phyloP scores from a whole-genome alignment of 2,113 vertebrate species.

The Haplotaxodon microlepis region DNA sequence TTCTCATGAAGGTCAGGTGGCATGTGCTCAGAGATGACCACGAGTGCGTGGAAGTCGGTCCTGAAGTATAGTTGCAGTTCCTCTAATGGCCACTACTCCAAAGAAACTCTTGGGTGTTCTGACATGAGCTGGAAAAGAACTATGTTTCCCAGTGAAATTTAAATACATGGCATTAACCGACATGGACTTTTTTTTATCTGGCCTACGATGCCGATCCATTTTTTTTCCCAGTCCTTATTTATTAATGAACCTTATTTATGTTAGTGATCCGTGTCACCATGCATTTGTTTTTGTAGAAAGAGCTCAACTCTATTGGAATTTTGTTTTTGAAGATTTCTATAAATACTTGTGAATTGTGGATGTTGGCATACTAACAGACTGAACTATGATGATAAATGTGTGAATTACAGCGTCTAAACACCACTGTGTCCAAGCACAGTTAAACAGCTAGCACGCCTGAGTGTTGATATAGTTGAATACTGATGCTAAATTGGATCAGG shows the following conservation, averaged over 20 bases:
- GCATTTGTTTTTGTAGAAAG: not conserved
- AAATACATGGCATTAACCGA: not conserved
- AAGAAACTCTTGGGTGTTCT: not conserved
- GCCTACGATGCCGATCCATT: not conserved
- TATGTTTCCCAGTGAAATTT: not conserved
- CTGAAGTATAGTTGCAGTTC: not conserved
- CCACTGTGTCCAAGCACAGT: not conserved
- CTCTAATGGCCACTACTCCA: not conserved
- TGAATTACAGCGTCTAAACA: not conserved
- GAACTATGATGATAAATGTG: not conserved
- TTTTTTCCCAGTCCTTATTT: not conserved
- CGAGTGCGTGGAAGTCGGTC: rapidly evolving
- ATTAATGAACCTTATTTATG: not conserved
- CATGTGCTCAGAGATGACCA: not conserved
- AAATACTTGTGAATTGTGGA: not conserved
- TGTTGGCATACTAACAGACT: not conserved
- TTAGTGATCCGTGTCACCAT: not conserved
- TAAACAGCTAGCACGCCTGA: not conserved
- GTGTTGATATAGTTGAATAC: not conserved
- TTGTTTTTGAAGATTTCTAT: not conserved
- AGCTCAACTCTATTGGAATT: not conserved
- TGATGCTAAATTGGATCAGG: not conserved
- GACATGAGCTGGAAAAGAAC: not conserved
- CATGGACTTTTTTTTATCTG: not conserved
- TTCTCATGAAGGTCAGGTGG: not conserved